Percentiles rank a stretch among this genome's conserved stretches.
phyloP scores from a whole-genome alignment of 2,797 vertebrate species.

The Crocodylus rhombifer region DNA sequence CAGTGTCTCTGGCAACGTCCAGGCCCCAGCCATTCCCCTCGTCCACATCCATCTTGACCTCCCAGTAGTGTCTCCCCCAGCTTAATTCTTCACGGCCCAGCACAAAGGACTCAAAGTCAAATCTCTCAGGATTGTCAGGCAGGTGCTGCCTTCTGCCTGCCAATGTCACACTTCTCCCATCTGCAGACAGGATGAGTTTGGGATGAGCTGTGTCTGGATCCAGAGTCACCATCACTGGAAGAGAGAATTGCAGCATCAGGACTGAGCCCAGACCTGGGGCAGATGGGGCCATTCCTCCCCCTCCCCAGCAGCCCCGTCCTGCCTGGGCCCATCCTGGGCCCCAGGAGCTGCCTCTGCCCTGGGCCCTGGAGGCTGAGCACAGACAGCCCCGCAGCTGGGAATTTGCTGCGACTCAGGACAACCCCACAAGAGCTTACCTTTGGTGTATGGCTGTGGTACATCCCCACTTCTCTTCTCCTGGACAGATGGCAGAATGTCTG shows the following conservation, averaged over 20 bases:
- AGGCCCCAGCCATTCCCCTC: constrained; percentile 84
- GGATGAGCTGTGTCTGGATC: constrained; percentile 80
- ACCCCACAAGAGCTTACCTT: not conserved
- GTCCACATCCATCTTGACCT: constrained; percentile 75
- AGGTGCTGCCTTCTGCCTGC: constrained; percentile 63
- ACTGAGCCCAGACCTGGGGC: not conserved
- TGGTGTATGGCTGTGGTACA: not conserved
- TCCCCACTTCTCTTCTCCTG: not conserved
- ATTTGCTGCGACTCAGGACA: not conserved
- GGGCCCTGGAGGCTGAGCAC: too few relatives aligned
- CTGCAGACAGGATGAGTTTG: constrained; percentile 78
- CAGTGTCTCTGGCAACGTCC: constrained; percentile 82
- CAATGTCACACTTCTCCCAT: constrained; percentile 78
- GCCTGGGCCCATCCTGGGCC: too few relatives aligned
- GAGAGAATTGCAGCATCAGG: not conserved
- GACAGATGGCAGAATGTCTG: not conserved
- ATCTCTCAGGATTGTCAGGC: constrained; percentile 79
- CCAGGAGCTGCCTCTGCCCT: too few relatives aligned
- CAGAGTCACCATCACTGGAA: constrained; percentile 23
- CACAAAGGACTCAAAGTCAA: constrained; percentile 84
- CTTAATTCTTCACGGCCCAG: constrained; percentile 82
- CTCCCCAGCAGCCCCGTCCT: too few relatives aligned
- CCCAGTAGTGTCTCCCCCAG: constrained; percentile 85
- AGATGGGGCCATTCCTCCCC: too few relatives aligned
- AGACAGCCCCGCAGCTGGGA: too few relatives aligned